Base-by-base conservation (phyloP, 53 echinoderm and acorn worm genomes). In the Arbacia lixula region DNA sequence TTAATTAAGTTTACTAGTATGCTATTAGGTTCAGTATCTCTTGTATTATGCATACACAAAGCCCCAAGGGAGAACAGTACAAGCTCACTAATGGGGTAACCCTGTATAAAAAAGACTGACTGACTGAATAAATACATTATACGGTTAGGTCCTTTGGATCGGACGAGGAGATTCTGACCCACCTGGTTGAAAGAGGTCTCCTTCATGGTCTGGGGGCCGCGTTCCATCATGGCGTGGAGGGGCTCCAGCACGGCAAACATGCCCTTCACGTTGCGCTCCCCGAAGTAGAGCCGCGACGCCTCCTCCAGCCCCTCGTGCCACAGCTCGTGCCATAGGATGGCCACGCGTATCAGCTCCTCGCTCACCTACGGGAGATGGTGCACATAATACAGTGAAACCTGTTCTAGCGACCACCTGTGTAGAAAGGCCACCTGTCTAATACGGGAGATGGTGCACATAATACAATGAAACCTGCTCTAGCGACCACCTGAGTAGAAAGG, bases 291-390 rank as follows among this genome's bases (percentile, higher is more conserved):
- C 3, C 97, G 60, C 0, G 97, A 96, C 17, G 97, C 96, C 31
- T 96, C 97, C 85, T 96, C 97, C 46, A 96, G 78, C 8, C 97
- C 97, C 66, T 96, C 97, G 38, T 93, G 97, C 97, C 97, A 96
- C 0, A 96, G 83, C 83, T 96, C 97, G 69, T 93, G 97, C 97
- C 97, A 96, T 4, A 96, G 84, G 78, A 96, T 96, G 4, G 97
- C 97, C 10, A 96, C 97, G 21, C 97, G 83, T 43, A 93, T 96
- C 71, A 95, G 82, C 76, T 96, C 96, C 85, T 96, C 96, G 73
- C 96, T 96, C 29, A 96, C 96, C 96, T 96, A 27, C 8, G n/a
- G n/a, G n/a, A n/a, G n/a, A n/a, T n/a, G n/a, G n/a, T n/a, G n/a
- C n/a, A n/a, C n/a, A n/a, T n/a, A n/a, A n/a, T n/a, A n/a, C n/a